These are phyloP conservation scores for Merodon equestris DNA, from an alignment of 2,888 invertebrate genomes.

Conservation along the genomic window DNA sequence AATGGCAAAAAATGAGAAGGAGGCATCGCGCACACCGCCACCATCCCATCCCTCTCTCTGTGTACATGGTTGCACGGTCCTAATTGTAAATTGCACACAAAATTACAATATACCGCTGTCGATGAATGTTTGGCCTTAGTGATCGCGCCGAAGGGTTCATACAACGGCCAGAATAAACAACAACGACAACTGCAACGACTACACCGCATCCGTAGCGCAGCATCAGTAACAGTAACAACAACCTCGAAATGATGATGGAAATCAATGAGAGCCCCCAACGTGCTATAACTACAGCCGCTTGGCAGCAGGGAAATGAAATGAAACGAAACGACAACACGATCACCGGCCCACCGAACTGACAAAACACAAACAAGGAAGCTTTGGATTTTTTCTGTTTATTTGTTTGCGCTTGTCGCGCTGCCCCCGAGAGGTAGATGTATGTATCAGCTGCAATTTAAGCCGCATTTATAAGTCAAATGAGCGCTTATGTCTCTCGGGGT, in stretches of 20 bases:
- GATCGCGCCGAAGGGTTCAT: background rate
- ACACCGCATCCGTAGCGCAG: background rate
- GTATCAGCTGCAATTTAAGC: conserved; percentile 54
- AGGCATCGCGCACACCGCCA: conserved; percentile 42
- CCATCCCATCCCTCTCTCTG: conserved; percentile 42
- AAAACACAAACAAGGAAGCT: conserved; percentile 61
- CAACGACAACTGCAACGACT: too few relatives aligned
- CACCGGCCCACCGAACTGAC: conserved; percentile 20
- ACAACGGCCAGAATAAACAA: too few relatives aligned
- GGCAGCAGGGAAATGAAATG: conserved; percentile 7
- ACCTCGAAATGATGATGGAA: conserved; percentile 55
- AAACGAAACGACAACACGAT: conserved; percentile 1
- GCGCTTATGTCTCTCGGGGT: conserved; percentile 36
- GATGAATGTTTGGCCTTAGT: background rate
- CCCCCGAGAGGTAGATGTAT: conserved; percentile 39
- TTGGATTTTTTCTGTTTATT: conserved; percentile 45
- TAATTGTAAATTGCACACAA: conserved; percentile 63
- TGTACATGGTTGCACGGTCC: conserved; percentile 51
- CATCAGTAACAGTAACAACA: conserved; percentile 17
- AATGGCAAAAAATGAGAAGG: conserved; percentile 65
- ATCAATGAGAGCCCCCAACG: conserved; percentile 53
- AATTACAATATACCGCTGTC: background rate
- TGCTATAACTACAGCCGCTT: conserved; percentile 37
- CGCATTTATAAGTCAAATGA: conserved; percentile 54
- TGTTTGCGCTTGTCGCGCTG: conserved; percentile 12